Evolutionary conservation across 2,113 vertebrate genomes (phyloP).

Genomic region (Symphodus melops): DNA sequence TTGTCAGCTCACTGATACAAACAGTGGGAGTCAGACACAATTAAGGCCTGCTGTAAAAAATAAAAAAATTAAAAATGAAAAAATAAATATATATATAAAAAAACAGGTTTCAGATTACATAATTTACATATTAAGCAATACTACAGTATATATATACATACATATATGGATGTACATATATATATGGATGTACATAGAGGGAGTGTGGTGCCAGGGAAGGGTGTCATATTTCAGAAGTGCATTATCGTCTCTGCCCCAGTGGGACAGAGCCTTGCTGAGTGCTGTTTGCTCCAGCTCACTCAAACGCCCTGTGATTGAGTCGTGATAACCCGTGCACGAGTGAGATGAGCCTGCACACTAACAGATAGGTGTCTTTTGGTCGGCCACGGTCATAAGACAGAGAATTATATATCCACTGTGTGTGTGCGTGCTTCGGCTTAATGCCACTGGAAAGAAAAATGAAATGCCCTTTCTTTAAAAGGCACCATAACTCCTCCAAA

Average conservation of each 20-base stretch:
- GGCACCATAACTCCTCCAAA: neutral
- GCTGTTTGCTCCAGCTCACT: conserved; percentile 63
- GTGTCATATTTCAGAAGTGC: conserved; percentile 77
- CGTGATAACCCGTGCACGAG: conserved; percentile 62
- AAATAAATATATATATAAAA: neutral
- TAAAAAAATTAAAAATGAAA: too few species aligned
- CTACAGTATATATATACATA: conserved; percentile 15
- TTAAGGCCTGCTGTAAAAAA: neutral
- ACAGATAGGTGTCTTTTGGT: conserved; percentile 45
- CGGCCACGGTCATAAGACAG: conserved; percentile 10
- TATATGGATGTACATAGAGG: conserved; percentile 26
- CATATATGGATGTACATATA: neutral
- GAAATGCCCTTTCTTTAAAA: neutral
- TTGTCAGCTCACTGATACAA: neutral
- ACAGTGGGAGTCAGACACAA: conserved; percentile 3
- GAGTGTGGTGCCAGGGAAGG: conserved; percentile 50
- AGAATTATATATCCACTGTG: conserved; percentile 1
- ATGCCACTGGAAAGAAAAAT: conserved; percentile 1
- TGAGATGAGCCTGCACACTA: conserved; percentile 42
- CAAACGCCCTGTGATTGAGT: conserved; percentile 67
- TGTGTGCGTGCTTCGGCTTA: conserved; percentile 1
- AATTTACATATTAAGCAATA: too few species aligned
- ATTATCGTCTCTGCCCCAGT: conserved; percentile 60
- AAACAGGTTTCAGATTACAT: too few species aligned
- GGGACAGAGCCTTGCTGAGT: conserved; percentile 65